Base-by-base conservation (phyloP, 2,797 vertebrate species). In the Sarcophilus harrisii region DNA sequence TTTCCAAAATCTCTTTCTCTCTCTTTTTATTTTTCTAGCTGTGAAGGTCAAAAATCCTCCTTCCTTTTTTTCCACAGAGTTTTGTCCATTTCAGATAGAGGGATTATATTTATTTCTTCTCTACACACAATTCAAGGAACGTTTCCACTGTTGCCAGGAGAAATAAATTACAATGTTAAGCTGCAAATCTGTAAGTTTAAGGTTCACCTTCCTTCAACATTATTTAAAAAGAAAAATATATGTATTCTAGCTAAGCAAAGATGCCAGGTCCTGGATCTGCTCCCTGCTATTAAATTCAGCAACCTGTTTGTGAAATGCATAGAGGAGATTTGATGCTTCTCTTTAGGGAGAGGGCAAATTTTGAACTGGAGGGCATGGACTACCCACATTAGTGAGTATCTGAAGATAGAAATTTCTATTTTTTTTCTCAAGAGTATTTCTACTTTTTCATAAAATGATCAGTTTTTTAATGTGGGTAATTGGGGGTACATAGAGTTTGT, bases 141-240 rank as follows among this genome's bases (percentile, higher is more conserved):
- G 91, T 49, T 95, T 90, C 92, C 91, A 91, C 45, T 93, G 29
- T 96, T 97, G 87, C 95, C 95, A 95, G 59, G 93, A 97, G 87
- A 98, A 97, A 97, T 92, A 97, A 98, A 98, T 97, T 98, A 96
- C 59, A 95, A 57, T 93, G 92, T 91, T 97, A 97, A 97, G 92
- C 90, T 91, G 91, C 57, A 97, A 91, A 93, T 94, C 90, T 95
- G 5, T 90, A 96, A 93, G 60, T 96, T 97, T 97, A 96, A 96
- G 97, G 90, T 94, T 97, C 95, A 38, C 73, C 90, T 28, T 95
- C 95, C 90, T 96, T 95, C 90, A 97, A 95, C 24, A 95, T 97
- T 96, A 96, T 96, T 97, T 96, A 93, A 94, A 95, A 98, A 66
- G 57, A 92, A 97, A 97, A 98, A 93, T 81, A 91, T 32, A 16